These are phyloP conservation scores for Lacanobia oleracea DNA, from an alignment of 2,888 invertebrate species.

Conservation along the genomic window DNA sequence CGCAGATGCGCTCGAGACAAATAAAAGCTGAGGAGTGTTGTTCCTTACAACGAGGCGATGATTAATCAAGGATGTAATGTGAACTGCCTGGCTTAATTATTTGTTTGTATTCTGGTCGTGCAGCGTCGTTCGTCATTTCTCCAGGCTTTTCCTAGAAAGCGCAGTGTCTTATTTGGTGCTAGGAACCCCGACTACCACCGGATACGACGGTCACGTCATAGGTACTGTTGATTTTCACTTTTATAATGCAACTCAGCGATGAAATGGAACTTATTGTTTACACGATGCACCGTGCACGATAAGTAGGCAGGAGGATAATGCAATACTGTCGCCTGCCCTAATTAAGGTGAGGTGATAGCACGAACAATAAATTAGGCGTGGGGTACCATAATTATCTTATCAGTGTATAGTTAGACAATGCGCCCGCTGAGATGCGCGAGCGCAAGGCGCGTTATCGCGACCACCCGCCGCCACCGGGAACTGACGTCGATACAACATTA, in stretches of 20 bases:
- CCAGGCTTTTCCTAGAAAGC: slow-evolving; percentile 86
- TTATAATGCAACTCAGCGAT: slow-evolving; percentile 75
- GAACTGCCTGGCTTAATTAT: slow-evolving; percentile 66
- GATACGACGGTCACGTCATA: slow-evolving; percentile 77
- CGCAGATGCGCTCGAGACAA: slow-evolving; percentile 47
- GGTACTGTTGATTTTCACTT: slow-evolving; percentile 84
- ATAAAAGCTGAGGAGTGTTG: slow-evolving; percentile 53
- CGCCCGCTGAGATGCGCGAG: slow-evolving; percentile 73
- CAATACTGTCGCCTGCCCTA: slow-evolving; percentile 60
- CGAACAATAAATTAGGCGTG: slow-evolving; percentile 70
- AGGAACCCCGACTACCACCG: slow-evolving; percentile 75
- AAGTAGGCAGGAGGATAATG: slow-evolving; percentile 54
- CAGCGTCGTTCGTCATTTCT: slow-evolving; percentile 79
- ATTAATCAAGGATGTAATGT: slow-evolving; percentile 75
- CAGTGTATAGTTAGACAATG: slow-evolving; percentile 76
- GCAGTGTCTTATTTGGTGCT: slow-evolving; percentile 82
- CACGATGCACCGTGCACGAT: slow-evolving; percentile 56
- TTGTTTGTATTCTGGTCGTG: slow-evolving; percentile 81
- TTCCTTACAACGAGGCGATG: slow-evolving; percentile 62
- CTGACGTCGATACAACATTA: slow-evolving; percentile 69
- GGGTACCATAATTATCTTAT: slow-evolving; percentile 79
- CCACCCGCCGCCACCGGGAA: slow-evolving; percentile 75
- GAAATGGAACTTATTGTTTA: slow-evolving; percentile 65
- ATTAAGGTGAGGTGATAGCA: slow-evolving; percentile 68
- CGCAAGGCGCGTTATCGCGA: slow-evolving; percentile 74